Base-by-base conservation (phyloP, 2,797 vertebrate genomes). In the Aldrovandia affinis region DNA sequence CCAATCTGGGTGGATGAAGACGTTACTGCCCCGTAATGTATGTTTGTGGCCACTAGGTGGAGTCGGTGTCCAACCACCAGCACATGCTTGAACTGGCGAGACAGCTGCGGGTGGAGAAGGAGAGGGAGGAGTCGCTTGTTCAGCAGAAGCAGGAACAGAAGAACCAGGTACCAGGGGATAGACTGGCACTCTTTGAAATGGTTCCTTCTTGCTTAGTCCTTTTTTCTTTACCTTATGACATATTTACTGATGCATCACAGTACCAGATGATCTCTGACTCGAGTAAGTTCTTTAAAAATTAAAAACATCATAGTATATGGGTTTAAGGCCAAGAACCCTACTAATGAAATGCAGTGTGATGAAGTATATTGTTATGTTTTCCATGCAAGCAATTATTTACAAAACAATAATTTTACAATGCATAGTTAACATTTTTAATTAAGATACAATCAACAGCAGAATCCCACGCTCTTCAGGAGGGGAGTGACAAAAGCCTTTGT, bases 121-220 rank as follows among this genome's bases (percentile, higher is more conserved):
- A 99, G 91, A 96, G 96, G 92, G 97, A 98, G 92, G 97, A 98
- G 87, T 95, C 96, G 85, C 93, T 99, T 84, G 93, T 92, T 87
- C 96, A 97, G 82, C 98, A 99, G 93, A 99, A 98, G 89, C 97
- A 98, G 89, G 98, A 99, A 85, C 98, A 99, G 91, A 99, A 97
- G 92, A 98, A 96, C 93, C 98, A 99, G 96, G 98, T 99, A 96
- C 75, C 75, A 30, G 61, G 78, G 52, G 0, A 81, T 30, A 63
- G 2, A 50, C 54, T 78, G 25, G 30, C 22, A 73, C 14, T 80
- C 36, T 20, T 86, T 86, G 85, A 80, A 84, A 47, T 33, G 28
- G 39, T 25, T 0, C 6, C 78, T 80, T 68, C 10, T 65, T 54
- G 47, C 33, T 28, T 55, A 47, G 55, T 10, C 14, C 9, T n/a